phyloP scores from a whole-genome alignment of 2,888 invertebrate species.

The Drosophila nr. medialis region DNA sequence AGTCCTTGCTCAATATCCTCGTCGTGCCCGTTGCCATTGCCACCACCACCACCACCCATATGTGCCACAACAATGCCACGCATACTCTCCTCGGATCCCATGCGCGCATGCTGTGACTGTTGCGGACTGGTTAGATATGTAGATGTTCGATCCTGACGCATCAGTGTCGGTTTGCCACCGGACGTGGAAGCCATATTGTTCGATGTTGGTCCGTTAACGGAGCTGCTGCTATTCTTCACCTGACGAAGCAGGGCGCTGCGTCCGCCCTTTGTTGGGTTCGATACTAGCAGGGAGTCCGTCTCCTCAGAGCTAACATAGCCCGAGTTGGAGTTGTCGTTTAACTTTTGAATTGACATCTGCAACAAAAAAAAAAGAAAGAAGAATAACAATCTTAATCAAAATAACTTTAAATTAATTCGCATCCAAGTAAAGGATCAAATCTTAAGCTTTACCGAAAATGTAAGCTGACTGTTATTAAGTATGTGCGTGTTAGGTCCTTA shows the following conservation, averaged over 20 bases:
- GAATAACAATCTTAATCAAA: neutral
- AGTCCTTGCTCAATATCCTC: constrained; percentile 84
- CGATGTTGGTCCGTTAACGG: constrained; percentile 82
- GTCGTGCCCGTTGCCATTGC: constrained; percentile 74
- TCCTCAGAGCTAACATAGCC: constrained; percentile 92
- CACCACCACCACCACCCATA: constrained; percentile 4
- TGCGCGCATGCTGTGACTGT: constrained; percentile 89
- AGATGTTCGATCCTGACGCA: constrained; percentile 94
- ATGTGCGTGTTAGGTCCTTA: neutral
- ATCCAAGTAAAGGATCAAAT: neutral
- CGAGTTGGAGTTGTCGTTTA: constrained; percentile 87
- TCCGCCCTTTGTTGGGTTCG: constrained; percentile 83
- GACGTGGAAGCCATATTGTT: constrained; percentile 81
- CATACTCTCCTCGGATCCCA: constrained; percentile 92
- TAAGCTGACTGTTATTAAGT: neutral
- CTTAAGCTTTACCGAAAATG: neutral
- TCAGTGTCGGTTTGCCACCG: constrained; percentile 91
- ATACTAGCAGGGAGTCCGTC: constrained; percentile 91
- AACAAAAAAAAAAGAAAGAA: constrained; percentile 7
- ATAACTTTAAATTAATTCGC: neutral
- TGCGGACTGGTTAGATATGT: constrained; percentile 89
- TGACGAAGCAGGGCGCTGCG: constrained; percentile 80
- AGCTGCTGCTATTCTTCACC: constrained; percentile 83
- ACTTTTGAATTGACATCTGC: constrained; percentile 85
- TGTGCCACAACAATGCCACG: constrained; percentile 85